Evolutionary conservation across 2,113 vertebrate genomes (phyloP).

Genomic region (Elephantulus edwardii): DNA sequence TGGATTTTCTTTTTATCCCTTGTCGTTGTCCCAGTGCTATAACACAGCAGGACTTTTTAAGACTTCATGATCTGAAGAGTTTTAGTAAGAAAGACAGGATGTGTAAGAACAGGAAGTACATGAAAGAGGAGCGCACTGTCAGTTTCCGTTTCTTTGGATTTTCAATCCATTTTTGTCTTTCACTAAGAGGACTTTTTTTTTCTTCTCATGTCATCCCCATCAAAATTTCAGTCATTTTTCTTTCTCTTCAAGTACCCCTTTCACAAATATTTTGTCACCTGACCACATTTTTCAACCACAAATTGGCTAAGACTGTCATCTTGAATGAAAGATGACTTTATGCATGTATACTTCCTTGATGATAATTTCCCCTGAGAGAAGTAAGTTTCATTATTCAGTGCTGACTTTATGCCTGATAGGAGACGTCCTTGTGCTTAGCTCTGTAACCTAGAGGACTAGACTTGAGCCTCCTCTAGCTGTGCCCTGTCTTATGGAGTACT

Average conservation of each 20-base stretch:
- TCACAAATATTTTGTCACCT: neutral
- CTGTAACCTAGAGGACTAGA: neutral
- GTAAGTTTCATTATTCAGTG: neutral
- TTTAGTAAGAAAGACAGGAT: slow-evolving; percentile 10
- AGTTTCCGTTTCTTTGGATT: slow-evolving; percentile 31
- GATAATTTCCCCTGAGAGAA: slow-evolving; percentile 33
- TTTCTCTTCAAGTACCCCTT: neutral
- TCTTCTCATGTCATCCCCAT: neutral
- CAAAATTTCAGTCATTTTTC: neutral
- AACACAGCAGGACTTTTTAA: neutral
- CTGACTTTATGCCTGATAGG: neutral
- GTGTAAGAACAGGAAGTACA: neutral
- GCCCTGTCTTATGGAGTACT: neutral
- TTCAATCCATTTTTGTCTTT: slow-evolving; percentile 40
- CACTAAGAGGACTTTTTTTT: slow-evolving; percentile 3
- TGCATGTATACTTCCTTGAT: neutral
- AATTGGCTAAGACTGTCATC: neutral
- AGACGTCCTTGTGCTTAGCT: neutral
- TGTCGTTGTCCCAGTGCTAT: slow-evolving; percentile 25
- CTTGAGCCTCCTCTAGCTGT: neutral
- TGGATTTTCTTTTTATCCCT: slow-evolving; percentile 17
- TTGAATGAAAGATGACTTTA: slow-evolving; percentile 19
- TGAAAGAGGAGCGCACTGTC: neutral
- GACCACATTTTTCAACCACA: neutral
- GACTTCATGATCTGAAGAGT: slow-evolving; percentile 6